Evolutionary conservation across 92 coral and sea anemone species (phyloP).

Genomic region (Actinostola sp.): DNA sequence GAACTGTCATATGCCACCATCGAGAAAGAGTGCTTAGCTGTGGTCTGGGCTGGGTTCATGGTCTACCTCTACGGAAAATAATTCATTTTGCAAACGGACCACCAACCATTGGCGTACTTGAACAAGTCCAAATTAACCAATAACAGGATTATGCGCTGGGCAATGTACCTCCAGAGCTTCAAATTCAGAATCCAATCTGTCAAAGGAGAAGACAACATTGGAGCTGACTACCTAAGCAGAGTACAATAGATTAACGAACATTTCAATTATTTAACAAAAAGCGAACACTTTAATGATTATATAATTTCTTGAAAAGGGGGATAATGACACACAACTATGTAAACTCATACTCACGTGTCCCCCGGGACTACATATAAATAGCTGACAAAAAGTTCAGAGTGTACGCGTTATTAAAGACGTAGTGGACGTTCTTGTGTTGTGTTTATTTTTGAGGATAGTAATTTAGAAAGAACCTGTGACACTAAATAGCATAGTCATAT

Average conservation of each 20-base stretch:
- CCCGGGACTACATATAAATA: no score
- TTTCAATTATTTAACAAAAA: no score
- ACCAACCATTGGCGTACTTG: conserved; percentile 47
- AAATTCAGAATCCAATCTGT: conserved; percentile 46
- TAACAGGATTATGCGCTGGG: conserved; percentile 62
- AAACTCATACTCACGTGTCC: no score
- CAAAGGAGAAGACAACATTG: conserved; percentile 52
- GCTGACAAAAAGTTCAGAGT: no score
- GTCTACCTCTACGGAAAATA: conserved; percentile 48
- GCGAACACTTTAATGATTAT: no score
- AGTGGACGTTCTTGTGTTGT: no score
- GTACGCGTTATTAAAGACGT: no score
- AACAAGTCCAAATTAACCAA: conserved; percentile 42
- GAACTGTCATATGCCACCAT: conserved; percentile 36
- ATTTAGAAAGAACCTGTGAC: no score
- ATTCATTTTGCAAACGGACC: conserved; percentile 62
- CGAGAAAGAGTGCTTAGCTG: conserved; percentile 41
- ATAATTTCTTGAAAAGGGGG: no score
- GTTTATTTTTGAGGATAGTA: no score
- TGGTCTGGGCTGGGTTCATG: conserved; percentile 36
- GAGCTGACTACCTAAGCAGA: conserved; percentile 49
- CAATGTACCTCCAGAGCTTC: conserved; percentile 51
- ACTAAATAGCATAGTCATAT: no score
- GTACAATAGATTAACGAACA: background rate
- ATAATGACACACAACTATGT: no score